Conservation (phyloP, 2,888 invertebrate genomes). For the Frankliniella fusca region DNA sequence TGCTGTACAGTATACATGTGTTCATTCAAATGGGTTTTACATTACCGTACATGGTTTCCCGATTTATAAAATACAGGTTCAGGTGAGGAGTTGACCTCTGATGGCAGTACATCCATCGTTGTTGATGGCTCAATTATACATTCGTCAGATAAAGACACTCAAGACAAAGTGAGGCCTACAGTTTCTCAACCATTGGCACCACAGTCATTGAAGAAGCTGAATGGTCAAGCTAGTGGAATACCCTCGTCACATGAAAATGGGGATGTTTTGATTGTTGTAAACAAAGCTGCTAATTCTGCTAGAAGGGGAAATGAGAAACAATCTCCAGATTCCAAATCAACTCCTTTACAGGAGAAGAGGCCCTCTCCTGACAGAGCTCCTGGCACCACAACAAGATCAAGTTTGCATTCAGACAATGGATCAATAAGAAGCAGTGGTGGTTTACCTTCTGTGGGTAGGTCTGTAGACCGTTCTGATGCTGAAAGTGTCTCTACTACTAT, state of each 20-base stretch:
- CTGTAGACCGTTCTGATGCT: slow-evolving; percentile 65
- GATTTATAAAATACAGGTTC: neutral
- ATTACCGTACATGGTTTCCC: neutral
- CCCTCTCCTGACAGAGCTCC: slow-evolving; percentile 60
- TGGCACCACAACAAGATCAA: slow-evolving; percentile 50
- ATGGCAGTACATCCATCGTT: slow-evolving; percentile 48
- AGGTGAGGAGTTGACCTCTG: neutral
- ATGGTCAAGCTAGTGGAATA: slow-evolving; percentile 47
- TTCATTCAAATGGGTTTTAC: neutral
- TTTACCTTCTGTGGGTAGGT: neutral
- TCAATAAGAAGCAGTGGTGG: neutral
- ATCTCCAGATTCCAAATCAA: slow-evolving; percentile 37
- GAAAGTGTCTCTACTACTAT: slow-evolving; percentile 77
- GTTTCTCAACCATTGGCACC: neutral
- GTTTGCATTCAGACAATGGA: slow-evolving; percentile 16
- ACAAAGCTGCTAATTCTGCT: slow-evolving; percentile 40
- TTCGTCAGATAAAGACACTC: slow-evolving; percentile 42
- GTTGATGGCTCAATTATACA: slow-evolving; percentile 50
- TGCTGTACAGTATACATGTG: neutral
- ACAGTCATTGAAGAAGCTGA: slow-evolving; percentile 47
- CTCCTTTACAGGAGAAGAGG: slow-evolving; percentile 45
- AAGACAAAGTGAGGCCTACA: neutral
- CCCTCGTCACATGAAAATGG: slow-evolving; percentile 42
- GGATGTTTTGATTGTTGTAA: slow-evolving; percentile 44
- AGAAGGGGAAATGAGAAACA: neutral